These are phyloP conservation scores for Lasaia peninsularis DNA, from an alignment of 1,140 invertebrate species.

Conservation along the genomic window DNA sequence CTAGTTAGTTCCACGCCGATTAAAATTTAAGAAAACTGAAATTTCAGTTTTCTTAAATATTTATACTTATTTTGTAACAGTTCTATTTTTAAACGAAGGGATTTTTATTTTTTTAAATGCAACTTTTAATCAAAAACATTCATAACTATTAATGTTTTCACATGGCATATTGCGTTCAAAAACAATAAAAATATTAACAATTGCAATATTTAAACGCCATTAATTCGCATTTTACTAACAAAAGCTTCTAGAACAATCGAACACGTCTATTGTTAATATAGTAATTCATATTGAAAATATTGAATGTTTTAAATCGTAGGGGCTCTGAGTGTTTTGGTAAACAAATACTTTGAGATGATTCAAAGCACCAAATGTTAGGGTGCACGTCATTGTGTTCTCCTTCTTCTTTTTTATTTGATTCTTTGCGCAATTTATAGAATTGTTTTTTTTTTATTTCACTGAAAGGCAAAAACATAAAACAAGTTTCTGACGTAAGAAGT, in stretches of 20 bases:
- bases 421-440: too few relatives aligned
- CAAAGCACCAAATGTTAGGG: not conserved
- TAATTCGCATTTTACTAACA: constrained; percentile 2
- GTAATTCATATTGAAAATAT: not conserved
- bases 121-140: not conserved
- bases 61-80: too few relatives aligned
- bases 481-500: too few relatives aligned
- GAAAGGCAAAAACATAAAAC: too few relatives aligned
- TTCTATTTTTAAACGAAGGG: too few relatives aligned
- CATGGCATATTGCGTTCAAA: not conserved
- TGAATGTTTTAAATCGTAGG: constrained; percentile 1
- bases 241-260: not conserved
- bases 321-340: constrained; percentile 1
- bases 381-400: not conserved
- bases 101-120: too few relatives aligned
- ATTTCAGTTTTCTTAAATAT: too few relatives aligned
- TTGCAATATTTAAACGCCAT: not conserved
- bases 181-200: constrained; percentile 1
- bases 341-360: not conserved
- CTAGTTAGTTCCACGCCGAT: too few relatives aligned
- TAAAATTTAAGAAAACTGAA: too few relatives aligned
- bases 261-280: constrained; percentile 2
- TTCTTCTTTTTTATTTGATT: not conserved
- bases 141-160: not conserved
- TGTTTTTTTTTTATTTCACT: too few relatives aligned